These are phyloP conservation scores for Apteryx mantelli DNA, from an alignment of 2,113 vertebrate species.

Conservation along the genomic window DNA sequence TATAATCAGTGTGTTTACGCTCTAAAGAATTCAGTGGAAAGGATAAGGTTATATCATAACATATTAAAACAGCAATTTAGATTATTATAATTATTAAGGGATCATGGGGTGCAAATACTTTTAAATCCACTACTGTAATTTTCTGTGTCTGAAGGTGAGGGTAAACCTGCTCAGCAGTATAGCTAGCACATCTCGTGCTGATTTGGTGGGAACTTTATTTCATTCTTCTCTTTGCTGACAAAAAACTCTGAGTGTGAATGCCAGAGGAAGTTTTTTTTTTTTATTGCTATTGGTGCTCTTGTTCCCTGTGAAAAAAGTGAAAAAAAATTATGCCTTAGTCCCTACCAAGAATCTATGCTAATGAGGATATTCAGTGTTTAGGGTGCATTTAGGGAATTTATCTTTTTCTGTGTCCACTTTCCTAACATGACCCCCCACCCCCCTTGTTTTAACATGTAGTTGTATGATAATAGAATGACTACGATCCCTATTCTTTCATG, in stretches of 20 bases:
- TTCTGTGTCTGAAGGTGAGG: conserved; percentile 11
- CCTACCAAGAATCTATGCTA: not conserved
- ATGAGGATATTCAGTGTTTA: not conserved
- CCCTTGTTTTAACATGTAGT: not conserved
- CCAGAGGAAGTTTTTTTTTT: not conserved
- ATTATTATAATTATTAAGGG: conserved; percentile 31
- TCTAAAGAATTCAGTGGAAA: not conserved
- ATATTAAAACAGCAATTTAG: not conserved
- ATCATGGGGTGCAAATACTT: conserved; percentile 8
- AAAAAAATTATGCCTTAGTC: not conserved
- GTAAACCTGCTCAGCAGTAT: conserved; percentile 25
- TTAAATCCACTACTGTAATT: conserved; percentile 18
- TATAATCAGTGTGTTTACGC: conserved; percentile 29
- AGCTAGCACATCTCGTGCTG: not conserved
- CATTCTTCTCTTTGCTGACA: not conserved
- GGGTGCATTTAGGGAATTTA: not conserved
- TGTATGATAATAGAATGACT: not conserved
- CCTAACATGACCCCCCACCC: fast-evolving
- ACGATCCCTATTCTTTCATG: not conserved
- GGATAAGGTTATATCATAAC: not conserved
- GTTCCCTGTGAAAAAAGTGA: not conserved
- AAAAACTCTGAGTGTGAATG: not conserved
- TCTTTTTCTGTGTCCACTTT: not conserved
- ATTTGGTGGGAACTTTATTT: not conserved
- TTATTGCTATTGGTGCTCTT: not conserved